Conservation (phyloP, 1,140 invertebrate species). For the Drosophila kurseongensis region DNA sequence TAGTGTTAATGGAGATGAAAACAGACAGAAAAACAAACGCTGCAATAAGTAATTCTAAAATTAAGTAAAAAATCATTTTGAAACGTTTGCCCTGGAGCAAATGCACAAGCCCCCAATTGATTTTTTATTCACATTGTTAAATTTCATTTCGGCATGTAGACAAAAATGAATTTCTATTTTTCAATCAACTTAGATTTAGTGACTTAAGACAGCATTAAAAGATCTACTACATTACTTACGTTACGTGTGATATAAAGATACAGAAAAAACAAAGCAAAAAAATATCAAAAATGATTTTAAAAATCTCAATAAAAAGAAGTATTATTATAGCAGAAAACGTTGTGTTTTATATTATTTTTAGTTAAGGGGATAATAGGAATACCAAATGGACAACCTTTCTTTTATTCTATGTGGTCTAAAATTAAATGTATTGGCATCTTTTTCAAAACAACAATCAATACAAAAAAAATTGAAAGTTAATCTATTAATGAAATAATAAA, state of each 20-base stretch:
- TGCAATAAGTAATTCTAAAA: slow-evolving; percentile 55
- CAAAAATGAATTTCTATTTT: slow-evolving; percentile 45
- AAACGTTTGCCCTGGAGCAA: slow-evolving; percentile 36
- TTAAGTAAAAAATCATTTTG: slow-evolving; percentile 45
- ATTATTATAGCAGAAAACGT: slow-evolving; percentile 73
- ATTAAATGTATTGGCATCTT: too few species aligned
- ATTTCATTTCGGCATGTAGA: slow-evolving; percentile 62
- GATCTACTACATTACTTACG: slow-evolving; percentile 75
- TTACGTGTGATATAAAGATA: slow-evolving; percentile 80
- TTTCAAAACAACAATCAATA: too few species aligned
- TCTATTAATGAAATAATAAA: too few species aligned
- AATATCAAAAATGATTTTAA: slow-evolving; percentile 77
- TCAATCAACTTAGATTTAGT: slow-evolving; percentile 66
- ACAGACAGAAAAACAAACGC: slow-evolving; percentile 22
- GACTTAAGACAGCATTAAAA: slow-evolving; percentile 76
- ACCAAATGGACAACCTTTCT: too few species aligned
- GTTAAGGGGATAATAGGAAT: too few species aligned
- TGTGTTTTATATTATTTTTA: neutral
- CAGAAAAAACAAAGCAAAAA: slow-evolving; percentile 63
- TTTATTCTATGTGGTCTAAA: too few species aligned
- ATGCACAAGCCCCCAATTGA: slow-evolving; percentile 49
- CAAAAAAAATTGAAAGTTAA: too few species aligned
- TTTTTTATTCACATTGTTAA: slow-evolving; percentile 32
- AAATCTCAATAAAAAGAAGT: slow-evolving; percentile 82
- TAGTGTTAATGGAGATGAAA: slow-evolving; percentile 53